phyloP scores from a whole-genome alignment of 2,888 invertebrate species.

The Ariolimax columbianus region DNA sequence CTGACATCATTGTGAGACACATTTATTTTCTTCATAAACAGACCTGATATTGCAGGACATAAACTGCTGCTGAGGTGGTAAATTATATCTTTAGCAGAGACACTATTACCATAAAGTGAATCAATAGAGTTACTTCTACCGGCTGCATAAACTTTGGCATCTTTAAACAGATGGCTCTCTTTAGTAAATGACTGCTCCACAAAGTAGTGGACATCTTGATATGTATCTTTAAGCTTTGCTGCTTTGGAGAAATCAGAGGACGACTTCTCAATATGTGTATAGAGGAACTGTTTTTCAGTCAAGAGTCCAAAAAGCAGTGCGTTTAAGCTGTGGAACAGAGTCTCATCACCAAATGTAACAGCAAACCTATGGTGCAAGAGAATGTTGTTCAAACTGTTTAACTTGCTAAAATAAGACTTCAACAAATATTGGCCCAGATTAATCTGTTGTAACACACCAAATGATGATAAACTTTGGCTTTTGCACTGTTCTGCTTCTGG shows the following conservation, averaged over 20 bases:
- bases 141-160: not conserved
- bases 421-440: constrained; percentile 24
- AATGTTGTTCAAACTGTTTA: not conserved
- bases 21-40: not conserved
- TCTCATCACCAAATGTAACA: not conserved
- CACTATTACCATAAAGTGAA: not conserved
- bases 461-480: constrained; percentile 7
- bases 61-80: not conserved
- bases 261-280: constrained; percentile 56
- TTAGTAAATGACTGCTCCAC: constrained; percentile 45
- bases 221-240: constrained; percentile 19
- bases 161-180: constrained; percentile 51
- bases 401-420: constrained; percentile 14
- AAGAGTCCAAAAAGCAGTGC: constrained; percentile 63
- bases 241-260: constrained; percentile 54
- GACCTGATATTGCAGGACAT: not conserved
- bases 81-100: not conserved
- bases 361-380: not conserved
- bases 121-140: not conserved
- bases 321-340: constrained; percentile 55
- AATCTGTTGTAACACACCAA: constrained; percentile 31
- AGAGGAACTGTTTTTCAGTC: constrained; percentile 60
- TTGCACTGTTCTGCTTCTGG: not conserved
- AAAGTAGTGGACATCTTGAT: constrained; percentile 37
- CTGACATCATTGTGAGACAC: constrained; percentile 15